Percentiles rank a stretch among this genome's conserved stretches.
Conservation (phyloP, 1,140 invertebrate species). For the Cydia amplana region DNA sequence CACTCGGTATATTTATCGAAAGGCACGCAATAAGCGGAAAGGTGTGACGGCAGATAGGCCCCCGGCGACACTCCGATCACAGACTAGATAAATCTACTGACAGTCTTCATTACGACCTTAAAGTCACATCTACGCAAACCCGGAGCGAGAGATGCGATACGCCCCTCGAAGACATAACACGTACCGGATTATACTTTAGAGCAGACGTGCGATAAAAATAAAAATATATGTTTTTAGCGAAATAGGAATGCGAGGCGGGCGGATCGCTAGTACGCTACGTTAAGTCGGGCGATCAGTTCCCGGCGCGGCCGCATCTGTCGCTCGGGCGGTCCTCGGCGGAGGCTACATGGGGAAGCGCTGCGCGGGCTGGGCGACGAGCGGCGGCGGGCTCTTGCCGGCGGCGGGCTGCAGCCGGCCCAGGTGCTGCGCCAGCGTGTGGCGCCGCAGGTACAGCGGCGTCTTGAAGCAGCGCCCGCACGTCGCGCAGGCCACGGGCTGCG, state of each 20-base stretch:
- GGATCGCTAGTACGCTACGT: background rate
- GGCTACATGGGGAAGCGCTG: slow-evolving; percentile 51
- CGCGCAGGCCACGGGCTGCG: slow-evolving; percentile 86
- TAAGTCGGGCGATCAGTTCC: background rate
- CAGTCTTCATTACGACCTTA: slow-evolving; percentile 72
- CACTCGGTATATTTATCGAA: slow-evolving; percentile 71
- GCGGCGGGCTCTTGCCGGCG: slow-evolving; percentile 56
- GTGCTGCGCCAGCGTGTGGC: slow-evolving; percentile 82
- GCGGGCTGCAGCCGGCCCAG: slow-evolving; percentile 43
- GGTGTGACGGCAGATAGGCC: slow-evolving; percentile 73
- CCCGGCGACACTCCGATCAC: slow-evolving; percentile 77
- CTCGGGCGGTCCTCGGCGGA: slow-evolving; percentile 35
- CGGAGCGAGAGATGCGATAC: slow-evolving; percentile 53
- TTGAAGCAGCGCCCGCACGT: slow-evolving; percentile 88
- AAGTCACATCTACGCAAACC: slow-evolving; percentile 60
- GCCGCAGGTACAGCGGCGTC: slow-evolving; percentile 87
- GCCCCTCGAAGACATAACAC: slow-evolving; percentile 34
- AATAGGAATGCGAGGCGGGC: slow-evolving; percentile 27
- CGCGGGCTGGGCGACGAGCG: slow-evolving; percentile 59
- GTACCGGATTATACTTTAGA: slow-evolving; percentile 14
- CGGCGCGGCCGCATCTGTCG: background rate
- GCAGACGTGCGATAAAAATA: background rate
- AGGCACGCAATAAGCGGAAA: slow-evolving; percentile 78
- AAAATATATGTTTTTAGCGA: background rate
- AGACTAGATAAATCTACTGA: slow-evolving; percentile 77